phyloP scores from a whole-genome alignment of 2,113 vertebrate genomes.

The Neomonachus schauinslandi region DNA sequence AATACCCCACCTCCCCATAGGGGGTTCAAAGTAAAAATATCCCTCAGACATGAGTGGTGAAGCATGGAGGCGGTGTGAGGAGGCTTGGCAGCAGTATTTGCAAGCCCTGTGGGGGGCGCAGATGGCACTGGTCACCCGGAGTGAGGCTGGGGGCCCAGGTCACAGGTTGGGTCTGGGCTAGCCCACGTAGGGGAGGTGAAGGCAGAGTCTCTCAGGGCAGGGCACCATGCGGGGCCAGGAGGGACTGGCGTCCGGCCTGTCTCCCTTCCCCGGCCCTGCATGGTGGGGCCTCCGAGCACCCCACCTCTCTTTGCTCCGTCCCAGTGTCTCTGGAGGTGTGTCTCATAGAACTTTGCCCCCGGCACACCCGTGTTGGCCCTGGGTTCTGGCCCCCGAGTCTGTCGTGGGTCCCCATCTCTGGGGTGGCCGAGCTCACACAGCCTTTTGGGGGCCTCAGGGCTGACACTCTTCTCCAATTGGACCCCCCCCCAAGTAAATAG shows the following conservation, averaged over 20 bases:
- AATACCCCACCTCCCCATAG: not conserved
- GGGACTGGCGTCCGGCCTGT: fast-evolving
- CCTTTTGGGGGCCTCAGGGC: too few species aligned
- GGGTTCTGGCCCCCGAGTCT: too few species aligned
- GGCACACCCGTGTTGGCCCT: not conserved
- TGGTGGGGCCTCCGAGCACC: not conserved
- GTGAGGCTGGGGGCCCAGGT: fast-evolving
- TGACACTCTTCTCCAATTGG: not conserved
- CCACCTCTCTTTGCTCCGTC: not conserved
- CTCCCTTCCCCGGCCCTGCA: not conserved
- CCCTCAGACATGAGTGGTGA: not conserved
- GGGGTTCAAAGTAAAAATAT: not conserved
- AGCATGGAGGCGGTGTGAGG: not conserved
- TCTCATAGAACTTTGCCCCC: not conserved
- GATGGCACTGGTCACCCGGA: not conserved
- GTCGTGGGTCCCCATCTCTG: not conserved
- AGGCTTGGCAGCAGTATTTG: not conserved
- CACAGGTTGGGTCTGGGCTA: too few species aligned
- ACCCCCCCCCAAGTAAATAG: too few species aligned
- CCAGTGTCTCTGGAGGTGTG: too few species aligned
- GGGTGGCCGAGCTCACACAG: not conserved
- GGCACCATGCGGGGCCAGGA: fast-evolving
- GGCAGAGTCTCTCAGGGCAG: not conserved
- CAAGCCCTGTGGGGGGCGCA: too few species aligned
- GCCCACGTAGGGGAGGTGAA: too few species aligned